Evolutionary conservation across 1,140 invertebrate genomes (phyloP).

Genomic region (Gryllus bimaculatus): DNA sequence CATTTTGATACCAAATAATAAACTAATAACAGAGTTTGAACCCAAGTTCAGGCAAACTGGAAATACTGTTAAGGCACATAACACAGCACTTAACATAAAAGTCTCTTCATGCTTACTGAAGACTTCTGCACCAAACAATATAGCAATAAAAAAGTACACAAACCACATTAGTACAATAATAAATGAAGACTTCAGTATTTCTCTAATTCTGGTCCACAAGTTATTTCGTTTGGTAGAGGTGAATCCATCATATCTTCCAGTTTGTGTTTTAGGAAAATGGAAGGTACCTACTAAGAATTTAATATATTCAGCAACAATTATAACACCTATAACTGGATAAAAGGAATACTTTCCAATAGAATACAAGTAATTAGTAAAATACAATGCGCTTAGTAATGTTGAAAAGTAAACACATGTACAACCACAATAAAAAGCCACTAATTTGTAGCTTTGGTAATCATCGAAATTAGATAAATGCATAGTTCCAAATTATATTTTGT

Average conservation of each 20-base stretch:
- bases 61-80: conserved; percentile 55
- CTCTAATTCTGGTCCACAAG: conserved; percentile 28
- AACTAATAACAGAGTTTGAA: conserved; percentile 40
- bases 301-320: conserved; percentile 34
- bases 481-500: background rate
- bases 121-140: conserved; percentile 68
- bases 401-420: conserved; percentile 36
- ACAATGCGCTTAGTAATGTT: conserved; percentile 33
- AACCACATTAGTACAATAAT: conserved; percentile 30
- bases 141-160: conserved; percentile 48
- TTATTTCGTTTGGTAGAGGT: conserved; percentile 27
- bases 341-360: conserved; percentile 35
- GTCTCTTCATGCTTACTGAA: conserved; percentile 56
- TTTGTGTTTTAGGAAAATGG: conserved; percentile 28
- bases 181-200: conserved; percentile 33
- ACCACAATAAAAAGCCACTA: conserved; percentile 13
- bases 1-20: conserved; percentile 41
- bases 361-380: conserved; percentile 34
- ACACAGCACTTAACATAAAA: conserved; percentile 53
- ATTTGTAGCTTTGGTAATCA: background rate
- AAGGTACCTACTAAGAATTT: conserved; percentile 30
- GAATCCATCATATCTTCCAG: conserved; percentile 26
- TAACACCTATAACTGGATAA: conserved; percentile 32
- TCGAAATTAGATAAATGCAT: background rate
- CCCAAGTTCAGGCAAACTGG: conserved; percentile 52